Evolutionary conservation across 2,797 vertebrate genomes (phyloP).

Genomic region (Pseudochaenichthys georgianus): DNA sequence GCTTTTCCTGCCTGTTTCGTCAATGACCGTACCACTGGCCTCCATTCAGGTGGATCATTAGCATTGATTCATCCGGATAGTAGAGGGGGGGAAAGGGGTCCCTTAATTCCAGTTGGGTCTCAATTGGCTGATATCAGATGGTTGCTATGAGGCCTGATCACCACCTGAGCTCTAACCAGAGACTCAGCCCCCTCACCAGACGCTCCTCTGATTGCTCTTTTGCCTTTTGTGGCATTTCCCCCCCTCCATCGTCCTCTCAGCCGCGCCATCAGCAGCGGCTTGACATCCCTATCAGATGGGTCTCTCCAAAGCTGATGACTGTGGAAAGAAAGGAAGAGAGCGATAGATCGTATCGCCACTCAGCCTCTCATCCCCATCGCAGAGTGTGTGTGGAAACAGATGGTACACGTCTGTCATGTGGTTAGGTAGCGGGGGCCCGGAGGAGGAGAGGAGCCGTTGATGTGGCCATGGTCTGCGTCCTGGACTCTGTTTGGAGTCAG

Average conservation of each 20-base stretch:
- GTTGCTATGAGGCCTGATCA: conserved; percentile 15
- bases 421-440: conserved; percentile 64
- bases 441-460: conserved; percentile 61
- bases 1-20: conserved; percentile 50
- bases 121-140: conserved; percentile 30
- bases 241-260: conserved; percentile 35
- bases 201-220: conserved; percentile 26
- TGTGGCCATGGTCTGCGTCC: conserved; percentile 48
- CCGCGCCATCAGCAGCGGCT: conserved; percentile 44
- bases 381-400: conserved; percentile 67
- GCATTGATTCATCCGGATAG: conserved; percentile 60
- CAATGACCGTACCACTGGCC: conserved; percentile 46
- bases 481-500: conserved; percentile 37
- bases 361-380: conserved; percentile 57
- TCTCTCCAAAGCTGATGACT: conserved; percentile 61
- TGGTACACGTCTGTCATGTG: conserved; percentile 75
- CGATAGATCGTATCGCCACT: conserved; percentile 69
- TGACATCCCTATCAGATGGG: conserved; percentile 61
- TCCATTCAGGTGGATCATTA: conserved; percentile 74
- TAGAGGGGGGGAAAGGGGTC: neutral
- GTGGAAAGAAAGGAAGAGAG: conserved; percentile 57
- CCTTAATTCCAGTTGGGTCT: neutral
- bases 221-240: conserved; percentile 40
- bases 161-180: conserved; percentile 23
- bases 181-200: conserved; percentile 8